phyloP scores from a whole-genome alignment of 2,113 vertebrate genomes.

The Anhinga anhinga region DNA sequence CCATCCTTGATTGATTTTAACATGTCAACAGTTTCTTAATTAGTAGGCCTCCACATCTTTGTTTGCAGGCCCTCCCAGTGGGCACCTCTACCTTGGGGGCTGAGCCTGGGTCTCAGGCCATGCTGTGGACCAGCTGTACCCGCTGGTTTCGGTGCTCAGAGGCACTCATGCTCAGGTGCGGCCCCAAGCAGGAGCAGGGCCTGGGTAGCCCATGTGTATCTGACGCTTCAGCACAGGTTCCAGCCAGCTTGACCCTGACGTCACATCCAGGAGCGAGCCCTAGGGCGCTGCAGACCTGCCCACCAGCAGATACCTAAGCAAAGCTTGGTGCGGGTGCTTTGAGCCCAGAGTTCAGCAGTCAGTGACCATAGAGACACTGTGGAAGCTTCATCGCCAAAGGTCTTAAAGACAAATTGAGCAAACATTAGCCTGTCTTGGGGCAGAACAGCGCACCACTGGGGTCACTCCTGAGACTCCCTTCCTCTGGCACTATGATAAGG shows the following conservation, averaged over 20 bases:
- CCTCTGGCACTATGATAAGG: background rate
- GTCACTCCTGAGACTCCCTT: background rate
- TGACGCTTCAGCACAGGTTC: background rate
- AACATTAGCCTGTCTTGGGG: background rate
- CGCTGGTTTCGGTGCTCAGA: background rate
- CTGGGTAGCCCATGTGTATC: fast-evolving
- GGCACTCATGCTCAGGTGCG: fast-evolving
- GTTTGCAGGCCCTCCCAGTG: background rate
- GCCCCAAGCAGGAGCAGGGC: background rate
- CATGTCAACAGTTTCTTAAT: background rate
- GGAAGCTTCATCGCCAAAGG: background rate
- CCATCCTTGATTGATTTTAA: background rate
- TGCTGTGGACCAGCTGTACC: background rate
- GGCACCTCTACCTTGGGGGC: background rate
- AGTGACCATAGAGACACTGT: fast-evolving
- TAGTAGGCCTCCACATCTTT: background rate
- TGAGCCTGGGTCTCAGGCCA: background rate
- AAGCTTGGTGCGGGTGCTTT: background rate
- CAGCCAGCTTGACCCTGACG: background rate
- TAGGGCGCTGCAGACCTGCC: background rate
- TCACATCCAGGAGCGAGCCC: background rate
- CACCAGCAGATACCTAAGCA: background rate
- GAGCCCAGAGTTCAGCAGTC: background rate
- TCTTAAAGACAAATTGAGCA: background rate
- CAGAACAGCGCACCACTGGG: background rate